Percentiles rank a stretch among this genome's conserved stretches.
Conservation (phyloP, 1,140 invertebrate species). For the Caerostris extrusa region DNA sequence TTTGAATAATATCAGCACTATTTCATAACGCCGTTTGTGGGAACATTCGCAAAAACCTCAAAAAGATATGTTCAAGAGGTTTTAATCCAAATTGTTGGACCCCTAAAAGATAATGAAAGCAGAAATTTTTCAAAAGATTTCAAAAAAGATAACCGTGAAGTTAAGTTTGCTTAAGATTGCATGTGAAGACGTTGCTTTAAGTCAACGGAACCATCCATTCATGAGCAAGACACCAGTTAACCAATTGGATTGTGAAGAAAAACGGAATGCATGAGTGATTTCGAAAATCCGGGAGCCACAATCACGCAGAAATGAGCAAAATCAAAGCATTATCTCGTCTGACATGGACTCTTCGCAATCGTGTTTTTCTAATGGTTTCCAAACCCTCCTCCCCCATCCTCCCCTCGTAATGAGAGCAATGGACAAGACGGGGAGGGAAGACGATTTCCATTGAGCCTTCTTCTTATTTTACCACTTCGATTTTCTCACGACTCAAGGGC, state of each 20-base stretch:
- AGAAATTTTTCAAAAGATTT: no score
- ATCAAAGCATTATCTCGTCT: slow-evolving; percentile 57
- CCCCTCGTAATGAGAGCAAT: slow-evolving; percentile 66
- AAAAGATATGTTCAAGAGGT: no score
- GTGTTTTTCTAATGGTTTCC: slow-evolving; percentile 72
- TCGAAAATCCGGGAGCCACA: slow-evolving; percentile 72
- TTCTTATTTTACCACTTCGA: slow-evolving; percentile 68
- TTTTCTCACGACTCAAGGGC: slow-evolving; percentile 71
- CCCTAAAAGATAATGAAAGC: no score
- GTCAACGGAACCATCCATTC: no score
- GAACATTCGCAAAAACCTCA: no score
- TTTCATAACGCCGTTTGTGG: no score
- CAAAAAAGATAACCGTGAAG: no score
- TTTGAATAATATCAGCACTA: no score
- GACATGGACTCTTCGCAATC: slow-evolving; percentile 56
- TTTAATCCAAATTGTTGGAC: no score
- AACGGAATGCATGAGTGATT: slow-evolving; percentile 44
- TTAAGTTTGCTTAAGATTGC: no score
- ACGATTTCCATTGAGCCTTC: slow-evolving; percentile 67
- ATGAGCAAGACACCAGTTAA: background rate
- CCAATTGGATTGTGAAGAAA: background rate
- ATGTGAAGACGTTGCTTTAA: no score
- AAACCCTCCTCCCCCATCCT: slow-evolving; percentile 5
- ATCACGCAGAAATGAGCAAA: slow-evolving; percentile 73
- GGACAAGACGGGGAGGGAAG: slow-evolving; percentile 37